phyloP scores from a whole-genome alignment of 2,113 vertebrate genomes.

The Prinia subflava region DNA sequence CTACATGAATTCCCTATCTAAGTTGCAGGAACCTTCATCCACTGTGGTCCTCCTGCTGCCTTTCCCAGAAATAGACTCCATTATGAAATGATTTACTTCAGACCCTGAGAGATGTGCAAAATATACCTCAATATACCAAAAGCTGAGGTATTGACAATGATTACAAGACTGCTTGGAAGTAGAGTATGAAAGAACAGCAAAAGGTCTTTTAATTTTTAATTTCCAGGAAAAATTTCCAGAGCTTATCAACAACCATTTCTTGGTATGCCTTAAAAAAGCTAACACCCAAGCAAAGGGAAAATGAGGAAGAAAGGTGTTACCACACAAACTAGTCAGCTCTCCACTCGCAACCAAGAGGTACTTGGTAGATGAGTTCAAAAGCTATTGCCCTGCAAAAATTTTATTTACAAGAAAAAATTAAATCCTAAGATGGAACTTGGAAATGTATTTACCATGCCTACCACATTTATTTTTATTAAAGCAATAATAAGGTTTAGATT shows the following conservation, averaged over 20 bases:
- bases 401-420: background rate
- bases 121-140: too few relatives aligned
- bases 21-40: background rate
- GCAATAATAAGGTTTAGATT: background rate
- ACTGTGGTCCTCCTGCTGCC: background rate
- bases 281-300: background rate
- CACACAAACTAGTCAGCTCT: background rate
- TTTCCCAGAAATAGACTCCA: background rate
- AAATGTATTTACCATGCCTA: background rate
- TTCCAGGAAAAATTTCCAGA: background rate
- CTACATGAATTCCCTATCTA: background rate
- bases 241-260: background rate
- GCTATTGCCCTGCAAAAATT: background rate
- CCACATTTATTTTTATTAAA: background rate
- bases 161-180: background rate
- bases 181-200: background rate
- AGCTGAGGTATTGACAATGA: background rate
- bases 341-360: background rate
- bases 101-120: background rate
- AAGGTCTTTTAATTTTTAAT: background rate
- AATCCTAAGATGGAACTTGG: background rate
- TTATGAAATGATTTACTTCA: background rate
- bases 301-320: background rate
- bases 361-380: background rate
- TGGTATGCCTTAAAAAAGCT: background rate